phyloP scores from a whole-genome alignment of 2,888 invertebrate genomes.

The Noctua pronuba region DNA sequence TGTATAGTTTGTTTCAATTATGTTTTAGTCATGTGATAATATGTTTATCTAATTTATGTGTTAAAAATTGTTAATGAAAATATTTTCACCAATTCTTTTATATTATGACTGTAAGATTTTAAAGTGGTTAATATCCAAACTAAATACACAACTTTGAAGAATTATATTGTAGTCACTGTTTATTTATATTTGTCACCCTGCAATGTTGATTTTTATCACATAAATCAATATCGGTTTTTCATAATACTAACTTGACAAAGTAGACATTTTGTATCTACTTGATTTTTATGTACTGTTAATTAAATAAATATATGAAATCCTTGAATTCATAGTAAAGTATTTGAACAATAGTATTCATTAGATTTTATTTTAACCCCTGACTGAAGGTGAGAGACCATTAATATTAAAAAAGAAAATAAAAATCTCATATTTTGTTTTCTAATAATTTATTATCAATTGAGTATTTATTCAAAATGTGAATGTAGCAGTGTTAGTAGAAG shows the following conservation, averaged over 20 bases:
- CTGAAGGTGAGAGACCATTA: background rate
- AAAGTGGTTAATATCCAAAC: slow-evolving; percentile 84
- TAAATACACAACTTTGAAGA: slow-evolving; percentile 89
- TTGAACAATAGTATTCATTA: slow-evolving; percentile 59
- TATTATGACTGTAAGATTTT: slow-evolving; percentile 84
- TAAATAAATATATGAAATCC: slow-evolving; percentile 65
- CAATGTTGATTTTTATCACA: slow-evolving; percentile 58
- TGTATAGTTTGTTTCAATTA: slow-evolving; percentile 88
- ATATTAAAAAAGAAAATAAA: slow-evolving; percentile 40
- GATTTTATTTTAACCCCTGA: slow-evolving; percentile 59
- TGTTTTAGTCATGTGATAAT: slow-evolving; percentile 88
- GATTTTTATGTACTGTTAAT: slow-evolving; percentile 63
- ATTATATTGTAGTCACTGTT: slow-evolving; percentile 76
- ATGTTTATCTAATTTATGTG: slow-evolving; percentile 89
- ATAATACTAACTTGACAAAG: slow-evolving; percentile 68
- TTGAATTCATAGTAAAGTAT: slow-evolving; percentile 71
- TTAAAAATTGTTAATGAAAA: slow-evolving; percentile 85
- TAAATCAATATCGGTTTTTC: slow-evolving; percentile 60
- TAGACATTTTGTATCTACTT: slow-evolving; percentile 66
- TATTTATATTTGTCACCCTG: slow-evolving; percentile 70
- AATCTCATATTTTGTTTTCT: slow-evolving; percentile 43
- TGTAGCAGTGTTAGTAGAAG: slow-evolving; percentile 95
- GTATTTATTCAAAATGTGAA: slow-evolving; percentile 92
- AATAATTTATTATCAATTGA: slow-evolving; percentile 68
- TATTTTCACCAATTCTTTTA: slow-evolving; percentile 84